These are phyloP conservation scores for Archocentrus centrarchus DNA, from an alignment of 2,113 vertebrate species.

Conservation along the genomic window DNA sequence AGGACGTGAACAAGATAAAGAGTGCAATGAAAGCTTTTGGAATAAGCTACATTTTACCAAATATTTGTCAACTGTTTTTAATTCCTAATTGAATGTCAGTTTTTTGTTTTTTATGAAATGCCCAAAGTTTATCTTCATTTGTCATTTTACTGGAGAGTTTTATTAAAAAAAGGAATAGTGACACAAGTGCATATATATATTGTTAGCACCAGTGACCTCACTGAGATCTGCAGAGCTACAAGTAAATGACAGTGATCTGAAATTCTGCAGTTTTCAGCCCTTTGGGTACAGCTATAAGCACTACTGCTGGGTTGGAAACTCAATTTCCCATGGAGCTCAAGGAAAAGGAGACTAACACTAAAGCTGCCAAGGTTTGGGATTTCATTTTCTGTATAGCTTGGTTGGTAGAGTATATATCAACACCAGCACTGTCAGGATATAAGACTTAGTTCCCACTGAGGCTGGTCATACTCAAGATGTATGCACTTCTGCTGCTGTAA, in stretches of 20 bases:
- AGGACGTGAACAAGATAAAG: slow-evolving; percentile 31
- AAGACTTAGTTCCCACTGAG: slow-evolving; percentile 52
- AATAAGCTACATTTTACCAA: neutral
- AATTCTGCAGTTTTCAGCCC: slow-evolving; percentile 47
- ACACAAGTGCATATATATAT: neutral
- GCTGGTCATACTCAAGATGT: slow-evolving; percentile 51
- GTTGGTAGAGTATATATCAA: slow-evolving; percentile 59
- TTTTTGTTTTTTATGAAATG: neutral
- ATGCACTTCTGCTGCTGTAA: slow-evolving; percentile 57
- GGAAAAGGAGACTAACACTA: slow-evolving; percentile 58
- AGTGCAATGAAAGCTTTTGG: neutral
- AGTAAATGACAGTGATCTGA: slow-evolving; percentile 28
- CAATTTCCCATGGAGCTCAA: slow-evolving; percentile 72
- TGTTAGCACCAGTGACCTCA: neutral
- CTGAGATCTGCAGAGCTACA: neutral
- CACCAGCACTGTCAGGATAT: slow-evolving; percentile 53
- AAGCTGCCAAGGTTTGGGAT: slow-evolving; percentile 67
- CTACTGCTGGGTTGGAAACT: slow-evolving; percentile 56
- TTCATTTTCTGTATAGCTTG: slow-evolving; percentile 55
- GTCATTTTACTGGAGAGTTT: neutral
- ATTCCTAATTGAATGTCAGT: neutral
- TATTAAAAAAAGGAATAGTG: neutral
- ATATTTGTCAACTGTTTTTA: neutral
- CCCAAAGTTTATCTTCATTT: neutral
- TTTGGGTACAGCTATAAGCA: slow-evolving; percentile 40